A percentile compares a stretch with the other conserved stretches of the same genome.
Conservation (phyloP, 2,888 invertebrate species). For the Tinea trinotella region DNA sequence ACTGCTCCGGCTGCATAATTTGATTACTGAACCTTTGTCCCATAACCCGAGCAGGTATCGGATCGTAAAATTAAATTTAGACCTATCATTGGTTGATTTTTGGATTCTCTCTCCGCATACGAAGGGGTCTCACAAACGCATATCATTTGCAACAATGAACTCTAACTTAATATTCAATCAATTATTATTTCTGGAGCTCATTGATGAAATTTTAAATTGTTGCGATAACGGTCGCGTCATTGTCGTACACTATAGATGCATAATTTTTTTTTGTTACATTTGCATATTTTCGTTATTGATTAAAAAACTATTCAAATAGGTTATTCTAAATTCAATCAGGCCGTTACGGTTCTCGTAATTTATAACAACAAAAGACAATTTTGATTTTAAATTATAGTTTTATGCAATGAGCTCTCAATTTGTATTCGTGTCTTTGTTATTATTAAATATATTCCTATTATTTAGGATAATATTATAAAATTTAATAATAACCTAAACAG, state of each 20-base stretch:
- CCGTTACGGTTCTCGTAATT: slow-evolving; percentile 62
- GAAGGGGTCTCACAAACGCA: slow-evolving; percentile 36
- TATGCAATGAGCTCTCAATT: slow-evolving; percentile 21
- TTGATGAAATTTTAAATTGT: slow-evolving; percentile 66
- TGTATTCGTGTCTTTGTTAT: not conserved
- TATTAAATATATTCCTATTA: not conserved
- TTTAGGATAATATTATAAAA: not conserved
- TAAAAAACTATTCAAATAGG: slow-evolving; percentile 69
- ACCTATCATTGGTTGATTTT: slow-evolving; percentile 70
- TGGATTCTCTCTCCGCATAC: slow-evolving; percentile 50
- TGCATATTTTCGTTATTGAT: slow-evolving; percentile 72
- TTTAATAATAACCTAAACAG: not conserved
- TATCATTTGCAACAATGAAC: slow-evolving; percentile 57
- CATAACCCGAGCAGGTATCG: slow-evolving; percentile 57
- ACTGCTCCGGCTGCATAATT: slow-evolving; percentile 67
- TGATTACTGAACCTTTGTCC: slow-evolving; percentile 66
- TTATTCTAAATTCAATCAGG: slow-evolving; percentile 57
- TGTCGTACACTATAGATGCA: slow-evolving; percentile 43
- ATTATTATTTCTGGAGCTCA: slow-evolving; percentile 67
- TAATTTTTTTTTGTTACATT: slow-evolving; percentile 52
- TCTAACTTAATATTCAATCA: slow-evolving; percentile 45
- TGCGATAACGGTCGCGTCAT: slow-evolving; percentile 64
- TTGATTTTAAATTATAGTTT: slow-evolving; percentile 47
- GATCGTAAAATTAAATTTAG: slow-evolving; percentile 70
- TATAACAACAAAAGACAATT: slow-evolving; percentile 36